Evolutionary conservation across 2,888 invertebrate species (phyloP).

Genomic region (Catocala nupta): DNA sequence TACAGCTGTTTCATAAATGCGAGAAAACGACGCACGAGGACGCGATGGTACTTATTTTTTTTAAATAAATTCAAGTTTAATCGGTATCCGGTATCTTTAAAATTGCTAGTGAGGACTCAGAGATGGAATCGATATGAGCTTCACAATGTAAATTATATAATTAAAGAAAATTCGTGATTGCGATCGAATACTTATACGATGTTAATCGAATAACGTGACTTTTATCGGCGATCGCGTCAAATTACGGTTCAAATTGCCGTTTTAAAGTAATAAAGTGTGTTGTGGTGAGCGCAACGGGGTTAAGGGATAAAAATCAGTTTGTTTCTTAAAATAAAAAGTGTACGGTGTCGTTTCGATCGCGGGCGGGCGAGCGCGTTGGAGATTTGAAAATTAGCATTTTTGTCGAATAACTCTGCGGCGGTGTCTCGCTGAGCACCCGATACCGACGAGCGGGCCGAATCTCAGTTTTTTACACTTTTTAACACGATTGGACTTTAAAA

Average conservation of each 20-base stretch:
- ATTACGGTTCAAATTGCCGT: slow-evolving; percentile 60
- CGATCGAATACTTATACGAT: slow-evolving; percentile 72
- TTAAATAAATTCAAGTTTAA: slow-evolving; percentile 78
- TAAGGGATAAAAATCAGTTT: slow-evolving; percentile 56
- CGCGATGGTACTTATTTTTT: slow-evolving; percentile 67
- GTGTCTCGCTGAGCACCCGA: slow-evolving; percentile 83
- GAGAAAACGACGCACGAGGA: slow-evolving; percentile 63
- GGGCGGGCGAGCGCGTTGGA: slow-evolving; percentile 77
- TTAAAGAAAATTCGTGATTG: slow-evolving; percentile 80
- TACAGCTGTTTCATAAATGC: slow-evolving; percentile 69
- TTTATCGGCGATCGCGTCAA: slow-evolving; percentile 67
- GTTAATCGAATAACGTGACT: slow-evolving; percentile 73
- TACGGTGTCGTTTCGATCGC: slow-evolving; percentile 76
- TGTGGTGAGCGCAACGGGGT: slow-evolving; percentile 42
- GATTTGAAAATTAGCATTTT: slow-evolving; percentile 87
- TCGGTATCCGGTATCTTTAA: slow-evolving; percentile 77
- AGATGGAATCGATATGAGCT: slow-evolving; percentile 75
- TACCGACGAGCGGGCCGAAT: slow-evolving; percentile 76
- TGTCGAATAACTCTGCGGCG: slow-evolving; percentile 85
- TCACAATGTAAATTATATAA: slow-evolving; percentile 83
- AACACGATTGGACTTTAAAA: slow-evolving; percentile 78
- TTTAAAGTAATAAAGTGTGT: slow-evolving; percentile 45
- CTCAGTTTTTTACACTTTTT: slow-evolving; percentile 73
- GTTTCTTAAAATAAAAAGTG: slow-evolving; percentile 75
- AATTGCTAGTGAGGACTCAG: slow-evolving; percentile 73